A percentile compares a stretch with the other conserved stretches of the same genome.
Conservation (phyloP, 2,888 invertebrate genomes). For the Pandemis corylana region DNA sequence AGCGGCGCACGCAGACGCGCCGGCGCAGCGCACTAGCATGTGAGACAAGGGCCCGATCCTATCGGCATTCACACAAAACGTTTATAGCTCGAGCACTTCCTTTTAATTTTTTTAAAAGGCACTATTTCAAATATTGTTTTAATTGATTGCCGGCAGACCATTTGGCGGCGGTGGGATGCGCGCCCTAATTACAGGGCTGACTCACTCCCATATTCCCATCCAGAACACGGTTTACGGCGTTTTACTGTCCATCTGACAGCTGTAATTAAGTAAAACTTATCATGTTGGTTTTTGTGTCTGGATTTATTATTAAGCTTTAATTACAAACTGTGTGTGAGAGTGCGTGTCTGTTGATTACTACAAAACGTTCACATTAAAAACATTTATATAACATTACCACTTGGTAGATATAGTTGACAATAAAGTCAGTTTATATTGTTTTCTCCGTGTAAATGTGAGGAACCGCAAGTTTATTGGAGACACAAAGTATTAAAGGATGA, state of each 20-base stretch:
- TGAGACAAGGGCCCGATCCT: slow-evolving; percentile 51
- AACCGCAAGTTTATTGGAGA: not conserved
- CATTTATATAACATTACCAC: slow-evolving; percentile 1
- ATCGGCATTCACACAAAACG: slow-evolving; percentile 72
- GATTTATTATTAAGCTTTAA: slow-evolving; percentile 45
- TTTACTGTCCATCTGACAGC: slow-evolving; percentile 63
- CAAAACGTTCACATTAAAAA: slow-evolving; percentile 7
- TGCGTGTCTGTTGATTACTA: slow-evolving; percentile 25
- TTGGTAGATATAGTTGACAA: not conserved
- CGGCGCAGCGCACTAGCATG: slow-evolving; percentile 67
- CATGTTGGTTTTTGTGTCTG: slow-evolving; percentile 58
- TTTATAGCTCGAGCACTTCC: slow-evolving; percentile 77
- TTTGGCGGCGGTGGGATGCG: slow-evolving; percentile 70
- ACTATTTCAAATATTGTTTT: slow-evolving; percentile 84
- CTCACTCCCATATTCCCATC: slow-evolving; percentile 61
- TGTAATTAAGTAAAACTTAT: slow-evolving; percentile 68
- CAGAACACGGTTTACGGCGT: slow-evolving; percentile 59
- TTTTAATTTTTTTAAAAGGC: slow-evolving; percentile 76
- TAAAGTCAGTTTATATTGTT: slow-evolving; percentile 16
- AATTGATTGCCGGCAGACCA: slow-evolving; percentile 82
- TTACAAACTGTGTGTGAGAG: slow-evolving; percentile 33
- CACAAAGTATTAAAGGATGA: not conserved
- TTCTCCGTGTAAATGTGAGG: not conserved
- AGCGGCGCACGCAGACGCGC: slow-evolving; percentile 73
- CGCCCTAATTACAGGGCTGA: slow-evolving; percentile 74